phyloP scores from a whole-genome alignment of 35 echinoderm and acorn worm genomes.

The Strongylocentrotus purpuratus region DNA sequence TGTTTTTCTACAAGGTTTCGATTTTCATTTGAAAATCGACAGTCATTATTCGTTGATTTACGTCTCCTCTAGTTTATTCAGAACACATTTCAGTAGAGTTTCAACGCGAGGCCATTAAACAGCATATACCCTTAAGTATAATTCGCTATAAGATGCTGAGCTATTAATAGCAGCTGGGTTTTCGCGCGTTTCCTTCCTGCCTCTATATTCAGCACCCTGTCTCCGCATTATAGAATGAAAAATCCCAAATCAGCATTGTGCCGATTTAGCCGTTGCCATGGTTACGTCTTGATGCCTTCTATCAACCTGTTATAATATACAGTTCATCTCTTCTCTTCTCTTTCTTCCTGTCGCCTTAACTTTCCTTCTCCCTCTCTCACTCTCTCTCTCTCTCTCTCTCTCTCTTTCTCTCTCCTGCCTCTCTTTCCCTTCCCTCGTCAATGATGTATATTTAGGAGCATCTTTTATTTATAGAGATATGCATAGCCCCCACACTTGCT shows the following conservation, averaged over 20 bases:
- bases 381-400: not conserved
- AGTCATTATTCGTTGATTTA: not conserved
- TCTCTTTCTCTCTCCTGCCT: too few relatives aligned
- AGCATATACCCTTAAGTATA: not conserved
- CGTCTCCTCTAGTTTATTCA: not conserved
- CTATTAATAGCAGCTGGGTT: not conserved
- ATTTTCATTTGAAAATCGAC: not conserved
- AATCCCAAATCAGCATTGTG: not conserved
- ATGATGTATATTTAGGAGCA: too few relatives aligned
- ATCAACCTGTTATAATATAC: not conserved
- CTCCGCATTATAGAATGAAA: not conserved
- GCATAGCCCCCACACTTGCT: too few relatives aligned
- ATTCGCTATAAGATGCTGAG: not conserved
- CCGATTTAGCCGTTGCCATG: not conserved
- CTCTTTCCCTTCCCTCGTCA: too few relatives aligned
- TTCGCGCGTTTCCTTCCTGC: not conserved
- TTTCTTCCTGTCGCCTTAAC: not conserved
- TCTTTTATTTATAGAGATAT: too few relatives aligned
- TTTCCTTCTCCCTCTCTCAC: not conserved
- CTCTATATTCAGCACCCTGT: not conserved
- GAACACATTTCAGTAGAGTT: not conserved
- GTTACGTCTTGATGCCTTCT: not conserved
- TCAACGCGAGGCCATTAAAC: not conserved
- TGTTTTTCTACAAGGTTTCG: not conserved
- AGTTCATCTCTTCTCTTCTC: not conserved